These are phyloP conservation scores for Peromyscus melanophrys DNA, from an alignment of 2,797 vertebrate species.

Conservation along the genomic window DNA sequence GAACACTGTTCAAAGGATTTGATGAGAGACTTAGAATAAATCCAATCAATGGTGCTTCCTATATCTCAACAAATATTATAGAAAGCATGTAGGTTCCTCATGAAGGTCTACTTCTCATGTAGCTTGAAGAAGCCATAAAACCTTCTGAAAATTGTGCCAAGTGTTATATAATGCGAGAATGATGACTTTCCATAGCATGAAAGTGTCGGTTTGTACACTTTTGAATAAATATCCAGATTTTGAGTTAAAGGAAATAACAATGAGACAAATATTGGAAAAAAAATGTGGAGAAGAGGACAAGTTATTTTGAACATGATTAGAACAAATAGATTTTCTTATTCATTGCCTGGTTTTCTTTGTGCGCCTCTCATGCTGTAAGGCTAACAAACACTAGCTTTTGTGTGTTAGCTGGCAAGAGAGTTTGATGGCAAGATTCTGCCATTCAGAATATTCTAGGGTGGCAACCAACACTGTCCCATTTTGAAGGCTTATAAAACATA, in stretches of 20 bases:
- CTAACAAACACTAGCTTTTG: not conserved
- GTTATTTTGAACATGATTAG: not conserved
- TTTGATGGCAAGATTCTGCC: not conserved
- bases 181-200: not conserved
- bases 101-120: not conserved
- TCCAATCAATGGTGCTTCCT: not conserved
- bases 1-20: slow-evolving; percentile 19
- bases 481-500: not conserved
- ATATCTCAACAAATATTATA: not conserved
- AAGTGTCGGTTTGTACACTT: not conserved
- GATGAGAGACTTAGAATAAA: not conserved
- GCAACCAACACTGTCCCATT: not conserved
- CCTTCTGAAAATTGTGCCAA: not conserved
- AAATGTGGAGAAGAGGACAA: not conserved
- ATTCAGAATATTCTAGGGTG: not conserved
- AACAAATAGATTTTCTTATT: not conserved
- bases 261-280: not conserved
- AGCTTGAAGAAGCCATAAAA: not conserved
- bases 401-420: not conserved
- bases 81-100: not conserved
- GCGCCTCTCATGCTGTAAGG: not conserved
- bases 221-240: slow-evolving; percentile 1
- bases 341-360: not conserved
- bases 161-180: not conserved
- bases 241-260: not conserved